Base-by-base conservation (phyloP, 1,140 invertebrate species). In the Pachypsylla venusta region DNA sequence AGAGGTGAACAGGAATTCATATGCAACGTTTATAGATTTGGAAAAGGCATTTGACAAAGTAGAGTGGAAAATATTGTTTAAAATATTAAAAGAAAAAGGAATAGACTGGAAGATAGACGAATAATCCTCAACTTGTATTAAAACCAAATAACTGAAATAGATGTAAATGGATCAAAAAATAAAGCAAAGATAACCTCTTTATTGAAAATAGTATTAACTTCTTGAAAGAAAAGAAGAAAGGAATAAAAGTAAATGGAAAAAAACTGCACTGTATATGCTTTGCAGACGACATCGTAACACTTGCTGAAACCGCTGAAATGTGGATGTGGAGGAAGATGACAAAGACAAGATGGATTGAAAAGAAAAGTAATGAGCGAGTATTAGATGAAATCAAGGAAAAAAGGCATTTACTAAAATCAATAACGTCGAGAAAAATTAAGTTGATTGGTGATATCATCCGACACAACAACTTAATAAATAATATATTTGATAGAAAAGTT, bases 261-360 rank as follows among this genome's bases (percentile, higher is more conserved):
- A 25, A 26, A 53, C 48, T 59, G 53, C 26, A 48, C 25, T 53
- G 48, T 48, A 48, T 59, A 28, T 26, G 58, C 14, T 59, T 59
- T 5, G 58, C 58, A 53, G 58, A 59, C 53, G 58, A 59, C 35
- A 59, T 59, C 28, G 58, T 59, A 25, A 53, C 35, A 22, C 48
- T 59, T 22, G 48, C 58, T 30, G 30, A 48, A 54, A 53, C 58
- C 28, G 53, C 25, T 22, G 56, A 58, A 16, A 58, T 58, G 35
- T 58, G 56, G 48, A 26, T 27, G 26, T 53, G 48, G 39, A 53
- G 48, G 14, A 39, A 39, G 20, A 53, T 58, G 57, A 53, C 35
- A 24, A 58, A 58, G 19, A 25, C 27, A 39, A 58, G 22, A 2
- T 58, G 27, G 22, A 58, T n/a, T 19, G 42, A 48, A 3, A 48